Conservation (phyloP, 2,888 invertebrate species). For the Napeogenes sylphis region DNA sequence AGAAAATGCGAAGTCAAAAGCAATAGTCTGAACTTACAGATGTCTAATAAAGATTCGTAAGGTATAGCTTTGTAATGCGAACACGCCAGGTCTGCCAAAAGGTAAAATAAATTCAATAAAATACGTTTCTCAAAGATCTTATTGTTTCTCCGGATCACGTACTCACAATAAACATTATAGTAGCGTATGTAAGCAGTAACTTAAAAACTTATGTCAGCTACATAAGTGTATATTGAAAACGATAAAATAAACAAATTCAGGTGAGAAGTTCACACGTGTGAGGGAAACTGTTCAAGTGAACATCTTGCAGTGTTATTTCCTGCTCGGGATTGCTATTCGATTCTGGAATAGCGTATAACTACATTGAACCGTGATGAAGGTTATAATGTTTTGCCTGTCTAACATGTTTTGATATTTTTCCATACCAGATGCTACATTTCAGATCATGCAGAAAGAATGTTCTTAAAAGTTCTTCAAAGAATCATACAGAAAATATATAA, state of each 20-base stretch:
- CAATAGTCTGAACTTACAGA: too few relatives aligned
- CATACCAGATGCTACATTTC: too few relatives aligned
- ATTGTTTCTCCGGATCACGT: not conserved
- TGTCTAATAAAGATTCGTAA: too few relatives aligned
- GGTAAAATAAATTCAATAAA: not conserved
- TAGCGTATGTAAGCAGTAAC: slow-evolving; percentile 5
- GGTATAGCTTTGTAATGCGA: not conserved
- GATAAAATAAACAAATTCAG: slow-evolving; percentile 20
- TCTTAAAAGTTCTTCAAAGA: too few relatives aligned
- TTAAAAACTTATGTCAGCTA: slow-evolving; percentile 10
- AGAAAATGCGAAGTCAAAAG: too few relatives aligned
- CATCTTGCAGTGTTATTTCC: slow-evolving; percentile 44
- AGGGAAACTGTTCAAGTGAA: slow-evolving; percentile 19
- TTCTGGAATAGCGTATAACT: not conserved
- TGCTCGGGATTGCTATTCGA: slow-evolving; percentile 26
- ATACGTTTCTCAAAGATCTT: not conserved
- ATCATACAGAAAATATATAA: too few relatives aligned
- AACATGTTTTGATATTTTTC: too few relatives aligned
- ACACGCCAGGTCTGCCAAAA: not conserved
- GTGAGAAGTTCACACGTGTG: slow-evolving; percentile 19
- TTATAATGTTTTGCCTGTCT: not conserved
- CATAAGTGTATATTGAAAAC: slow-evolving; percentile 15
- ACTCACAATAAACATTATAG: slow-evolving; percentile 2
- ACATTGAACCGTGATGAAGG: not conserved
- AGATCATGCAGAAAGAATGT: too few relatives aligned